Conservation (phyloP, 1,140 invertebrate genomes). For the Hyles euphorbiae region DNA sequence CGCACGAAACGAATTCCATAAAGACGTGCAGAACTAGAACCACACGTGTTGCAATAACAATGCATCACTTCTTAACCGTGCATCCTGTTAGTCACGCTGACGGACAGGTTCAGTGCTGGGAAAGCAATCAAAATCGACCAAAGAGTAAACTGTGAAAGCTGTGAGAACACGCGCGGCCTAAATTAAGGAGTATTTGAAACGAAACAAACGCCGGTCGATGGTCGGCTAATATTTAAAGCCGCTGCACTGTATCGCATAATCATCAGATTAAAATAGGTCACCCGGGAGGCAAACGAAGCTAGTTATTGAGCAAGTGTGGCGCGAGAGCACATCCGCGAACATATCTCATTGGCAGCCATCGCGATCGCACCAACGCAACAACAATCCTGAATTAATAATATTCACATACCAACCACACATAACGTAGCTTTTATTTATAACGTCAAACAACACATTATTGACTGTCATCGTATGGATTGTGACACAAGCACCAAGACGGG, state of each 20-base stretch:
- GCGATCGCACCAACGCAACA: constrained; percentile 13
- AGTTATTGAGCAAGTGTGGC: constrained; percentile 21
- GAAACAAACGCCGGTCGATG: constrained; percentile 15
- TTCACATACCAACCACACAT: too few species aligned
- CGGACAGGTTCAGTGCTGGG: constrained; percentile 12
- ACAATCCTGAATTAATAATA: too few species aligned
- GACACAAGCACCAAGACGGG: too few species aligned
- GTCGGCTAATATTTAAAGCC: constrained; percentile 24
- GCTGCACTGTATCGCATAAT: constrained; percentile 36
- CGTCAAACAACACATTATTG: too few species aligned
- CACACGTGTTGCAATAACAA: constrained; percentile 18
- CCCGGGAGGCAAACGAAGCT: constrained; percentile 37
- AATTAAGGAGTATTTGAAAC: constrained; percentile 13
- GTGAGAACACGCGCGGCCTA: constrained; percentile 26
- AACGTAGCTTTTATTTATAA: too few species aligned
- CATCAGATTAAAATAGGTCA: constrained; percentile 47
- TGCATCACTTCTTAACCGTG: constrained; percentile 12
- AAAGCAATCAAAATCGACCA: constrained; percentile 22
- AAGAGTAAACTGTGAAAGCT: constrained; percentile 32
- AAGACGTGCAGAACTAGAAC: constrained; percentile 15
- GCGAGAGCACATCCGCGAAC: constrained; percentile 32
- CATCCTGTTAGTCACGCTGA: constrained; percentile 16
- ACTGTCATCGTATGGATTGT: too few species aligned
- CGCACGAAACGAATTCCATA: constrained; percentile 10
- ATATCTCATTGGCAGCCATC: constrained; percentile 30